Evolutionary conservation across 2,888 invertebrate species (phyloP).

Genomic region (Synergus umbraculus): DNA sequence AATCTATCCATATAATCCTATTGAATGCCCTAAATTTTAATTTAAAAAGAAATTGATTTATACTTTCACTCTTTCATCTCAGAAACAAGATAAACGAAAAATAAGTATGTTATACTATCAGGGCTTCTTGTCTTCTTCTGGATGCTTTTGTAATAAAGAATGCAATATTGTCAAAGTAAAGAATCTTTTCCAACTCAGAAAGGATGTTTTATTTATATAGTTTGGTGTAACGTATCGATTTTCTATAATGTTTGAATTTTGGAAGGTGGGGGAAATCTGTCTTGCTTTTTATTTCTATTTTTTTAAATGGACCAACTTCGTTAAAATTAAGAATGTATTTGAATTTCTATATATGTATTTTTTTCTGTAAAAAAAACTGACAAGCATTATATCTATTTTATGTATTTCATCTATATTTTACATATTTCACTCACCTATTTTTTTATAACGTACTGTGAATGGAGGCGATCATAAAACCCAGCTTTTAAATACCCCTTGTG

Average conservation of each 20-base stretch:
- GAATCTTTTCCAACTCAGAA: too few species aligned
- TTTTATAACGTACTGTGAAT: neutral
- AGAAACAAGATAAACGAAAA: neutral
- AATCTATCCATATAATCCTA: neutral
- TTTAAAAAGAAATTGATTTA: neutral
- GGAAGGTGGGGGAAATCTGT: neutral
- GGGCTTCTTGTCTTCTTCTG: neutral
- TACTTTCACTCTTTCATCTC: neutral
- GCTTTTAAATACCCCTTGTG: constrained; percentile 8
- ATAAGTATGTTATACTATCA: neutral
- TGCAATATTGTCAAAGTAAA: neutral
- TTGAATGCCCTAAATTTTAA: neutral
- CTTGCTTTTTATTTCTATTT: neutral
- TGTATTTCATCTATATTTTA: too few species aligned
- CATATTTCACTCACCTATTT: neutral
- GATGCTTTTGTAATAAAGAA: neutral
- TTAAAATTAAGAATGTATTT: neutral
- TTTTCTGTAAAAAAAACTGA: neutral
- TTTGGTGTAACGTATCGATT: too few species aligned
- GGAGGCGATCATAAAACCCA: neutral
- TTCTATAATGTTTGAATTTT: neutral
- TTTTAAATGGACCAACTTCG: neutral
- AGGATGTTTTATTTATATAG: too few species aligned
- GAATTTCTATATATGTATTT: too few species aligned
- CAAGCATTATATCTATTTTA: too few species aligned